Base-by-base conservation (phyloP, 2,888 invertebrate species). In the Chymomyza caudatula region DNA sequence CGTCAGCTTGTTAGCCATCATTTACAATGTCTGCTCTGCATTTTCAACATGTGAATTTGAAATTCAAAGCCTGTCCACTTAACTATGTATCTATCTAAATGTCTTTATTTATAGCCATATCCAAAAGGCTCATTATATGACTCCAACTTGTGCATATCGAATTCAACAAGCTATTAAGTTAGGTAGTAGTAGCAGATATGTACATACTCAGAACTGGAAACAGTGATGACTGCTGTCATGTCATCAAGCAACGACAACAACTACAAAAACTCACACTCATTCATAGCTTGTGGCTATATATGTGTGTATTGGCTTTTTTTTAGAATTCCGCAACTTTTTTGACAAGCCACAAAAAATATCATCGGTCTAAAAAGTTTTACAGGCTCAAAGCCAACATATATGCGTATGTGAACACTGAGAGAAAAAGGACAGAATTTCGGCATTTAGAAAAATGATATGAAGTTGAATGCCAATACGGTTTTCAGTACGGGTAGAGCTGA, bases 151-250 rank as follows among this genome's bases (percentile, higher is more conserved):
- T 65, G 67, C 65, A 70, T 71, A 79, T 74, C 71, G 80, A 67
- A 71, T 71, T 66, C 79, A 73, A 68, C 68, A 76, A 67, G 70
- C 80, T 72, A 77, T 77, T 77, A 68, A 69, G 77, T 65, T 61
- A 68, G 63, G 69, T 60, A 60, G 54, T 58, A 63, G 67, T 57
- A 55, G 42, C 2, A 37, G 37, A 47, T 37, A 11, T 37, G 47
- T 47, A 47, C 17, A 51, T 37, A 20, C n/a, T n/a, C n/a, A n/a
- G n/a, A n/a, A n/a, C n/a, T n/a, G n/a, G 51, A 64, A 73, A 75
- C 84, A 75, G 67, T 76, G 69, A 76, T 77, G 67, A 60, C 71
- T 74, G 67, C 67, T 76, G 77, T 69, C 73, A 65, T 67, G 71
- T 70, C 78, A 76, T 78, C 70, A 76, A 74, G 76, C 69, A 71